Percentiles rank a stretch among this genome's conserved stretches.
phyloP scores from a whole-genome alignment of 2,888 invertebrate species.

The Microplitis manilae region DNA sequence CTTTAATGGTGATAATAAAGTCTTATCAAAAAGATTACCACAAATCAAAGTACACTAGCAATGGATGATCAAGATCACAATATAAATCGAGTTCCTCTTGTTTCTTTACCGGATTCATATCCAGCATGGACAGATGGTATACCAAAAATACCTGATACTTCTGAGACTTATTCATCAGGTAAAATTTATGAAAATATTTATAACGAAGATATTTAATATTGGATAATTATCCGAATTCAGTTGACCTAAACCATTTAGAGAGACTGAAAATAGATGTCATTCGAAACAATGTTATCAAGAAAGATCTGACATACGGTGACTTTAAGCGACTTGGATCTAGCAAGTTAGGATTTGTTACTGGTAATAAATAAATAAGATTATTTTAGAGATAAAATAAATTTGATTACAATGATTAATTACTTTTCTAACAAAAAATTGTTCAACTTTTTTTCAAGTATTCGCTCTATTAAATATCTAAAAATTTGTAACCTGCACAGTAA shows the following conservation, averaged over 20 bases:
- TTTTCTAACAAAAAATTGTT: too few relatives aligned
- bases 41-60: background rate
- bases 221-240: constrained; percentile 23
- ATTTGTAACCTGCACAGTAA: background rate
- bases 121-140: constrained; percentile 36
- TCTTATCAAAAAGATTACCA: background rate
- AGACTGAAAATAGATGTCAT: constrained; percentile 61
- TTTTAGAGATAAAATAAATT: too few relatives aligned
- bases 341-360: constrained; percentile 65
- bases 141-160: constrained; percentile 32
- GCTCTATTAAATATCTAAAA: too few relatives aligned
- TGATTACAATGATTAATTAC: too few relatives aligned
- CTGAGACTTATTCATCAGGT: constrained; percentile 32
- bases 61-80: background rate
- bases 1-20: background rate
- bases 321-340: constrained; percentile 62
- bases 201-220: constrained; percentile 29
- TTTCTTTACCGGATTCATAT: constrained; percentile 34
- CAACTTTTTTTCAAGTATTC: too few relatives aligned
- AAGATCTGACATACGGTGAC: constrained; percentile 61
- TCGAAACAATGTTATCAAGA: constrained; percentile 55
- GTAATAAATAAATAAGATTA: constrained; percentile 51
- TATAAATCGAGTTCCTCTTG: constrained; percentile 39
- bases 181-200: constrained; percentile 33
- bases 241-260: constrained; percentile 52